A percentile compares a stretch with the other conserved stretches of the same genome.
Evolutionary conservation across 2,888 invertebrate genomes (phyloP).

Genomic region (Mythimna albipuncta): DNA sequence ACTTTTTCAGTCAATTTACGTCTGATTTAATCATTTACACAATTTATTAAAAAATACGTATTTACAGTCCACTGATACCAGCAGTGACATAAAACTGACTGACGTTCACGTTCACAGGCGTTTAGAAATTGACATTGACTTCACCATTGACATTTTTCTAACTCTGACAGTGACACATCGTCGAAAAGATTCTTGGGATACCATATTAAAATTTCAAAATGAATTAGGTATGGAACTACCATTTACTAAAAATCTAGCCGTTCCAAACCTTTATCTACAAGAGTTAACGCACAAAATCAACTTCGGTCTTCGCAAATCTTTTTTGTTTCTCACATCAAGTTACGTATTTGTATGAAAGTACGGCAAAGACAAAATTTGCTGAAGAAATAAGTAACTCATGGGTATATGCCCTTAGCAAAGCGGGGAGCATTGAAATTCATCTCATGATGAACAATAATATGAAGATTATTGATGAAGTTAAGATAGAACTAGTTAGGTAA

Average conservation of each 20-base stretch:
- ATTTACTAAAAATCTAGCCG: neutral
- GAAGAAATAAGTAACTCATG: too few species aligned
- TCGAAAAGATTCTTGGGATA: neutral
- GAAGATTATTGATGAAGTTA: too few species aligned
- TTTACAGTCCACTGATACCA: conserved; percentile 15
- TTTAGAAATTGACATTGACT: neutral
- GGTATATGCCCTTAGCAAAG: too few species aligned
- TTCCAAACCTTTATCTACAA: neutral
- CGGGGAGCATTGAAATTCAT: too few species aligned
- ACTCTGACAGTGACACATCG: conserved; percentile 15
- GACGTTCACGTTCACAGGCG: neutral
- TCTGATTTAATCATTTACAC: conserved; percentile 35
- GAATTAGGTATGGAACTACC: neutral
- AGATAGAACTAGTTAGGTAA: too few species aligned
- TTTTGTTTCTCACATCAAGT: too few species aligned
- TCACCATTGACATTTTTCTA: conserved; percentile 7
- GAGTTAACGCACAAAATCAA: too few species aligned
- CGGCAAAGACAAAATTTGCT: too few species aligned
- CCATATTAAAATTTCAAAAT: neutral
- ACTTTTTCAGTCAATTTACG: conserved; percentile 26
- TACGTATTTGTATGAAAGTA: too few species aligned
- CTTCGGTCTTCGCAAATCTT: too few species aligned
- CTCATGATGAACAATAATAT: too few species aligned
- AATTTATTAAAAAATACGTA: conserved; percentile 44
- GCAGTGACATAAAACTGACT: conserved; percentile 22